Base-by-base conservation (phyloP, 2,888 invertebrate genomes). In the Aporophyla nigra region DNA sequence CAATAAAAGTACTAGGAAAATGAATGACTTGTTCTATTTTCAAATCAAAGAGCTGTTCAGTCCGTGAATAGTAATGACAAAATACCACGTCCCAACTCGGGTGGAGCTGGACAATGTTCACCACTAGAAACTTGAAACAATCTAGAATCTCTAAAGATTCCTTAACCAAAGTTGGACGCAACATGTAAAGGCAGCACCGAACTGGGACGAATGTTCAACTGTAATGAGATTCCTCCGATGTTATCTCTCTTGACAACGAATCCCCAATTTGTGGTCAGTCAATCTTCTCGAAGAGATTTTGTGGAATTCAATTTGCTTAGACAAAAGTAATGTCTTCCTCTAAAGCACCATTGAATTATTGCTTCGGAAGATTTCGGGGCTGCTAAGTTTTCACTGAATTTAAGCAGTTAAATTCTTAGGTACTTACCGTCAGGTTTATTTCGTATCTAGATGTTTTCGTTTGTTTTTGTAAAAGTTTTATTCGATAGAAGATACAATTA, bases 241-340 rank as follows among this genome's bases (percentile, higher is more conserved):
- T 92, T 96, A 96, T 95, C 95, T 93, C 91, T 92, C 94, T 93
- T 95, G 95, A 96, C 96, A 95, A 94, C 93, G 94, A 93, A 95
- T 94, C 94, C 93, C 95, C 94, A 95, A 96, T 96, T 95, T 96
- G 96, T 93, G 96, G 96, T 96, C 95, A 95, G 94, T 96, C 95
- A 94, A 95, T 95, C 95, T 95, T 94, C 90, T 84, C 84, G 82
- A 86, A 89, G 90, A 93, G 92, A 94, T 93, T 93, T 92, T 90
- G 92, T 88, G 91, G 92, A 95, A 95, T 96, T 95, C 95, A 95
- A 96, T 96, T 96, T 96, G 93, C 93, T 94, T 94, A 95, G 93
- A 94, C 93, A 93, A 94, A 94, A 95, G 93, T 93, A 93, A 93
- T 92, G 92, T 93, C 91, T 92, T 86, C 85, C 90, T 89, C 86